Conservation (phyloP, 2,113 vertebrate genomes). For the Muntiacus reevesi region DNA sequence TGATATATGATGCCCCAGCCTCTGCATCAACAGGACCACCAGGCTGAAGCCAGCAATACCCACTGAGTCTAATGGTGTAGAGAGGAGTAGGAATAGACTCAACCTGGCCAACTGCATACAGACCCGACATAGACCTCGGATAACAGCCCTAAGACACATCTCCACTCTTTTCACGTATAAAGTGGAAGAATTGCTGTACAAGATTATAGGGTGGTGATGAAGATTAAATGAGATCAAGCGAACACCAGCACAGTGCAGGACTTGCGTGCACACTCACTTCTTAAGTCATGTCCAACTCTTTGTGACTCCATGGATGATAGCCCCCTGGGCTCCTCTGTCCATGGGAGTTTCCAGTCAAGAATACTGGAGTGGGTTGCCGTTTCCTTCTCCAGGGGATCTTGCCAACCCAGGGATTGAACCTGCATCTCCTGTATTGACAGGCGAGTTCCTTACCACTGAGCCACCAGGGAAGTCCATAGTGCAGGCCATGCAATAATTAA, state of each 20-base stretch:
- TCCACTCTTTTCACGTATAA: background rate
- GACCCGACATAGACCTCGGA: no score
- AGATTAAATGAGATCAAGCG: background rate
- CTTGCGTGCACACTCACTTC: fast-evolving
- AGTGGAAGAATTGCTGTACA: background rate
- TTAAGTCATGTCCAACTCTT: background rate
- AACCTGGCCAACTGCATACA: background rate
- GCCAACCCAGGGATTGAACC: background rate
- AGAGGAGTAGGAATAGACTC: background rate
- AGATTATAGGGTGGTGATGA: background rate
- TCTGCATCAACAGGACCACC: background rate
- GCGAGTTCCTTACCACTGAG: background rate
- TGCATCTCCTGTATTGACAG: background rate
- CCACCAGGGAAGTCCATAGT: background rate
- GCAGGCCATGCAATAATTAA: fast-evolving
- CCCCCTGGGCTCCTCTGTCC: background rate
- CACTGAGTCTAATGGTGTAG: background rate
- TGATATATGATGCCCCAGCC: background rate
- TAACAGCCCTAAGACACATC: background rate
- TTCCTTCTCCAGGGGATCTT: background rate
- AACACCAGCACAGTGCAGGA: background rate
- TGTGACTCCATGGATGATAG: background rate
- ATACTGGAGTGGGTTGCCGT: background rate
- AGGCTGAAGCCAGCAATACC: background rate
- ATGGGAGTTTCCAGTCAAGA: background rate